Evolutionary conservation across 2,888 invertebrate species (phyloP), one percentile per base, ranked within the genome.

Genomic region (Apamea sordens): DNA sequence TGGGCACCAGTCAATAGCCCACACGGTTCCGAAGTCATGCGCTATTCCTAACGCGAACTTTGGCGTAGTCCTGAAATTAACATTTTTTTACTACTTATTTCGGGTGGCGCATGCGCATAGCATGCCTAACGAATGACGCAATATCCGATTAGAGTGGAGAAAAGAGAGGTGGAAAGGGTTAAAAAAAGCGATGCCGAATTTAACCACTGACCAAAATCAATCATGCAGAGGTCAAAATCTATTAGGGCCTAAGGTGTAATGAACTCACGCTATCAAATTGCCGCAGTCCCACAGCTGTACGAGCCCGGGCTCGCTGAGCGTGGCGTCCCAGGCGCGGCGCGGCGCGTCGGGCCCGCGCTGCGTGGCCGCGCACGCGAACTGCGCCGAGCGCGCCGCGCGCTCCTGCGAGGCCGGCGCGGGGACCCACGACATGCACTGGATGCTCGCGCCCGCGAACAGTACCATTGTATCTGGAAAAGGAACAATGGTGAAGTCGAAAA

Each of bases 1-100:
- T 11, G 98, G 98, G 93, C 98, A 98, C 98, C 98, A 98, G 88
- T 97, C 97, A 94, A 98, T 94, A 47, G 97, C 96, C 98, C 98
- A 98, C 36, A 98, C 95, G 1, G 97, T 97, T 18, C 98, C 98
- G 86, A 94, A 97, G 56, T 97, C 96, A 89, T 98, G 97, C 2
- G 97, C 97, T 80, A 98, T 92, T 7, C 97, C 97, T 79, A 98
- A 97, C 21, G 95, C 96, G 69, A 98, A 93, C 65, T 91, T 87
- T 6, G 95, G 95, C 10, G 73, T 53, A 36, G 10, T 71, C 44
- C 95, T 94, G 88, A 69, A 93, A 92, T 53, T 15, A 63, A 80
- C 15, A 75, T 56, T n/a, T 32, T 69, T 53, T 75, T 76, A 77
- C 13, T 28, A 47, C 0, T 67, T 28, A 71, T 64, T 21, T 13